These are phyloP conservation scores for Caranx melampygus DNA, from an alignment of 2,113 vertebrate species.

Conservation along the genomic window DNA sequence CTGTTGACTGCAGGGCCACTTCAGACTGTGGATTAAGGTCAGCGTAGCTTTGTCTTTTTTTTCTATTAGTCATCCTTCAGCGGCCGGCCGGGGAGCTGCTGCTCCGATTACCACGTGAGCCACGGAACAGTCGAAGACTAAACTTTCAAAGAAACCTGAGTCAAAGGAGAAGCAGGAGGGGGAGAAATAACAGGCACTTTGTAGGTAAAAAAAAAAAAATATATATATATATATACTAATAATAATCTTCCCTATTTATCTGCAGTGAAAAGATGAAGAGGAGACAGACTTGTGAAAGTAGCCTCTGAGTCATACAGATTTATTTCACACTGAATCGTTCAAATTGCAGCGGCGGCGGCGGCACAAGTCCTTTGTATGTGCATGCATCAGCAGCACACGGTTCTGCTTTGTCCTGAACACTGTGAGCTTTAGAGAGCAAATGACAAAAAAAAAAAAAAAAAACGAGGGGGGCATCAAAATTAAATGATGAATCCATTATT, in stretches of 20 bases:
- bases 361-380: slow-evolving; percentile 12
- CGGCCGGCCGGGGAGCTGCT: not conserved
- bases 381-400: slow-evolving; percentile 5
- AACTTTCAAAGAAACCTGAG: slow-evolving; percentile 32
- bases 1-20: not conserved
- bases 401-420: slow-evolving; percentile 34
- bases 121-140: not conserved
- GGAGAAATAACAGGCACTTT: slow-evolving; percentile 14
- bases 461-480: slow-evolving; percentile 54
- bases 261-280: slow-evolving; percentile 7
- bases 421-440: slow-evolving; percentile 41
- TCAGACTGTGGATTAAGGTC: slow-evolving; percentile 9
- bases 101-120: not conserved
- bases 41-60: slow-evolving; percentile 1
- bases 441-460: slow-evolving; percentile 12
- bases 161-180: slow-evolving; percentile 8
- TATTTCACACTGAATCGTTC: slow-evolving; percentile 25
- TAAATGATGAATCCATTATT: slow-evolving; percentile 70
- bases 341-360: slow-evolving; percentile 19
- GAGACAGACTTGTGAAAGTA: slow-evolving; percentile 16
- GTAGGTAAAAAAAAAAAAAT: not conserved
- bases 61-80: not conserved
- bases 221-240: too few species aligned
- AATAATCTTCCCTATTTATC: slow-evolving; percentile 14
- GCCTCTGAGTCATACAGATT: slow-evolving; percentile 36